A percentile compares a stretch with the other conserved stretches of the same genome.
Evolutionary conservation across 2,888 invertebrate genomes (phyloP).

Genomic region (Pseudeuparius sepicola): DNA sequence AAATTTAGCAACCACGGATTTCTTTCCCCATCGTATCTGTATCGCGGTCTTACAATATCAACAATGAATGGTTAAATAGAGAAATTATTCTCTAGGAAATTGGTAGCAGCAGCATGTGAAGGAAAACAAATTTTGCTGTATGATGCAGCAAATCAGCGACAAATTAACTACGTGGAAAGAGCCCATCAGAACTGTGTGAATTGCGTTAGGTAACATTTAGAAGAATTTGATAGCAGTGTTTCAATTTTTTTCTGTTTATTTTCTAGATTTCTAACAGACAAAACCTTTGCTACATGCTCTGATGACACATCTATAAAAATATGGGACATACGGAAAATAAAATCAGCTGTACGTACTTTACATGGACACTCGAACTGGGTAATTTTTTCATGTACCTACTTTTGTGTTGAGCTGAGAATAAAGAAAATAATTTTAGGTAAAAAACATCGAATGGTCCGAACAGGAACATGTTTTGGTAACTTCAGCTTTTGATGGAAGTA

Average conservation of each 20-base stretch:
- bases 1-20: too few species aligned
- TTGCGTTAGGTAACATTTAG: conserved; percentile 64
- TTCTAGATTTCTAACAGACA: conserved; percentile 71
- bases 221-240: conserved; percentile 4
- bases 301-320: conserved; percentile 88
- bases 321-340: conserved; percentile 86
- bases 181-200: conserved; percentile 89
- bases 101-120: conserved; percentile 86
- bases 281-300: conserved; percentile 87
- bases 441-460: conserved; percentile 87
- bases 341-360: conserved; percentile 63
- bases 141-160: conserved; percentile 71
- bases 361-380: conserved; percentile 90
- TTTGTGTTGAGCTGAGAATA: too few species aligned
- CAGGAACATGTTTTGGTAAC: conserved; percentile 77
- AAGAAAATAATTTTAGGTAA: conserved; percentile 49
- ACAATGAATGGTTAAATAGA: neutral
- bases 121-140: conserved; percentile 77
- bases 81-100: conserved; percentile 47
- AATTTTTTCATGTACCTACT: conserved; percentile 9
- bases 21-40: too few species aligned
- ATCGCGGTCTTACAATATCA: too few species aligned
- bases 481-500: conserved; percentile 87
- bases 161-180: conserved; percentile 62
- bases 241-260: conserved; percentile 7